phyloP scores from a whole-genome alignment of 2,797 vertebrate species.

The Falco berigora region DNA sequence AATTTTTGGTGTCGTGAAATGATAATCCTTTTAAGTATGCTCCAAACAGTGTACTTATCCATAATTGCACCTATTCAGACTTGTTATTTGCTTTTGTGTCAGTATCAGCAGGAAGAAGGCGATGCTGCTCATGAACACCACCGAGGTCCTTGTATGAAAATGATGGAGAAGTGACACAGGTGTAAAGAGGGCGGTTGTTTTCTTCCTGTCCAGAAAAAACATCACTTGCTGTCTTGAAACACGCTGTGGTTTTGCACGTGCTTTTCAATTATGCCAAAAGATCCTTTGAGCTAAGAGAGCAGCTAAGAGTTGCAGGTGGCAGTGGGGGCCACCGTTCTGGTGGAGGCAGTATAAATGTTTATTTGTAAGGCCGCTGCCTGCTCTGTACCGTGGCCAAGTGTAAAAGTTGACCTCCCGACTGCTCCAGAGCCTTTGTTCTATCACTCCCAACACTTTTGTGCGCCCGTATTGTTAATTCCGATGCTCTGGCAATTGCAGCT shows the following conservation, averaged over 20 bases:
- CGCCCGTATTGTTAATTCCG: not conserved
- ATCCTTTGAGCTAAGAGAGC: not conserved
- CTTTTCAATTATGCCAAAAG: not conserved
- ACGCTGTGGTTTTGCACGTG: rapidly evolving
- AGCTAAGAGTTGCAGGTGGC: not conserved
- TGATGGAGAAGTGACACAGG: not conserved
- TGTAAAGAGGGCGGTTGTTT: not conserved
- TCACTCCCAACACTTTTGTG: not conserved
- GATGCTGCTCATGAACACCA: not conserved
- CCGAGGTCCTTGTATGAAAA: not conserved
- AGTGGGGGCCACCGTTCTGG: rapidly evolving
- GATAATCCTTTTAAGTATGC: not conserved
- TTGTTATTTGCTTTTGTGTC: not conserved
- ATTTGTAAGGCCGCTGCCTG: rapidly evolving
- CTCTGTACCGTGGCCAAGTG: rapidly evolving
- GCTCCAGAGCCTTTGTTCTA: not conserved
- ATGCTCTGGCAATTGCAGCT: not conserved
- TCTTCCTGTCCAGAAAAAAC: not conserved
- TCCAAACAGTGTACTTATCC: not conserved
- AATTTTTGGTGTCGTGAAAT: not conserved
- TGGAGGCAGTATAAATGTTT: rapidly evolving
- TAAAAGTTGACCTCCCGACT: not conserved
- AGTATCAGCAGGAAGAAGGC: not conserved
- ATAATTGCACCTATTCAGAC: not conserved
- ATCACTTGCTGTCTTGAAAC: not conserved